These are phyloP conservation scores for Acrobasis repandana DNA, from an alignment of 2,888 invertebrate genomes.

Conservation along the genomic window DNA sequence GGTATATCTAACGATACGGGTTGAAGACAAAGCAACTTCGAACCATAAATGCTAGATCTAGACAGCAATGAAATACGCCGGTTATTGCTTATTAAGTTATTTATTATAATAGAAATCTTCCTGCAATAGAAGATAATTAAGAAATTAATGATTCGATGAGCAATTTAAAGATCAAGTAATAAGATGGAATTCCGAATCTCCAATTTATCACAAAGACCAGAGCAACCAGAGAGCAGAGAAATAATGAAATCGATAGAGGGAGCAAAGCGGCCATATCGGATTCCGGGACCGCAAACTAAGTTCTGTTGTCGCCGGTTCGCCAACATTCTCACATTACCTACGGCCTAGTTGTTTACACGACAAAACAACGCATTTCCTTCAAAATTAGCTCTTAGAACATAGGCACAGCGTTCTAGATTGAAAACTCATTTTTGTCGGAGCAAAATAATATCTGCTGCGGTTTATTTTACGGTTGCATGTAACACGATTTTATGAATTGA, in stretches of 20 bases:
- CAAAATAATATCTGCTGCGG: conserved; percentile 38
- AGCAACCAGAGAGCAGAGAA: neutral
- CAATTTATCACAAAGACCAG: conserved; percentile 28
- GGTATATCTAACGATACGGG: neutral
- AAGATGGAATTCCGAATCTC: neutral
- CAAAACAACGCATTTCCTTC: conserved; percentile 36
- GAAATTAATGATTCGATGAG: neutral
- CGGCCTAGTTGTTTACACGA: conserved; percentile 42
- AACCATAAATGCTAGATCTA: neutral
- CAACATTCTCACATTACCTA: conserved; percentile 59
- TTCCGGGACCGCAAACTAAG: conserved; percentile 58
- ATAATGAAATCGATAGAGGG: conserved; percentile 46
- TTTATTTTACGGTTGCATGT: conserved; percentile 47
- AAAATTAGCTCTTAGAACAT: conserved; percentile 44
- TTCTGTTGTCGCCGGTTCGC: conserved; percentile 50
- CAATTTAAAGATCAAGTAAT: neutral
- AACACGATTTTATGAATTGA: conserved; percentile 44
- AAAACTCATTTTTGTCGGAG: conserved; percentile 29
- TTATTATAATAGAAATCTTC: neutral
- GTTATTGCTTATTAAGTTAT: no score
- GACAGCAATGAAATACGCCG: neutral
- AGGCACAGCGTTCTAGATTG: conserved; percentile 35
- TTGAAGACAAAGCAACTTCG: neutral
- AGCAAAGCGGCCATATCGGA: conserved; percentile 49
- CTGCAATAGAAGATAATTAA: neutral